Conservation (phyloP, 2,113 vertebrate species). For the Ctenomys sociabilis region DNA sequence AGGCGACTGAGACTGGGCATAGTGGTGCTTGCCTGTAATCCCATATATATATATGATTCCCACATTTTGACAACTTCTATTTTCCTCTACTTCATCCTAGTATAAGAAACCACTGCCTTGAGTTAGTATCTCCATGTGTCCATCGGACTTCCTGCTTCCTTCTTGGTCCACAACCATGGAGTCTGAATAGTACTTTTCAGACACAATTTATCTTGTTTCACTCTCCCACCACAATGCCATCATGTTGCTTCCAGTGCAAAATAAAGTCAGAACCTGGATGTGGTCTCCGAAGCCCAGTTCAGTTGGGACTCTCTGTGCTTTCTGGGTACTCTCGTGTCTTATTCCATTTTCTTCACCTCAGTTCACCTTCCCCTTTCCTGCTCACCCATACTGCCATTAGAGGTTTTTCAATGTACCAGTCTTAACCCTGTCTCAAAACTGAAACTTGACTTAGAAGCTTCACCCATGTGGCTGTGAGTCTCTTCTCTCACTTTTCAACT, state of each 20-base stretch:
- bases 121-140: not conserved
- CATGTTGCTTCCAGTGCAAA: not conserved
- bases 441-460: not conserved
- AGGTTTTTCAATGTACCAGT: not conserved
- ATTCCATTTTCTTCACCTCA: not conserved
- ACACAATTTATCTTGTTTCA: not conserved
- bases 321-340: not conserved
- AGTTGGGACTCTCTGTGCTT: not conserved
- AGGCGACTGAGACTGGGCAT: too few species aligned
- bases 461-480: too few species aligned
- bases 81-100: not conserved
- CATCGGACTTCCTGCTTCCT: not conserved
- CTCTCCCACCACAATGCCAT: not conserved
- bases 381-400: not conserved
- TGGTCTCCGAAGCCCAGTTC: not conserved
- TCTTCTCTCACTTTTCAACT: not conserved
- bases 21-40: too few species aligned
- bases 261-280: not conserved
- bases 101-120: not conserved
- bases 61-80: not conserved
- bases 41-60: not conserved
- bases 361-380: not conserved
- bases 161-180: not conserved
- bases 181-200: not conserved
- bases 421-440: not conserved